Evolutionary conservation across 2,113 vertebrate species (phyloP).

Genomic region (mouse (Mus musculus)): DNA sequence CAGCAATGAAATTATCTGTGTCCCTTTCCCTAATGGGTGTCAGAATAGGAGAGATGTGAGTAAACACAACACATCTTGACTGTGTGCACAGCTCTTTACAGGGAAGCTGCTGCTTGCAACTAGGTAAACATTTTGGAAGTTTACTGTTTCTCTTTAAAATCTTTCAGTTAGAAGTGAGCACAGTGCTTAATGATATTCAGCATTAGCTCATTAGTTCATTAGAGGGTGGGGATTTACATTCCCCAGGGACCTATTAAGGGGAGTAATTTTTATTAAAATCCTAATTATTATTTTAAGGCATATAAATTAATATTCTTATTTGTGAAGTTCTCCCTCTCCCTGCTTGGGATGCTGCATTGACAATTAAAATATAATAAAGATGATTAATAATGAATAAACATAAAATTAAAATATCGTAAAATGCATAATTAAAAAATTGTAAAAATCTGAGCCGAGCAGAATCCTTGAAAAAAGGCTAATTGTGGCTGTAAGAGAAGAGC

Average conservation of each 20-base stretch:
- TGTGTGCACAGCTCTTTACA: neutral
- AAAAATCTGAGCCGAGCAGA: slow-evolving; percentile 77
- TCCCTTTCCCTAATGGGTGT: neutral
- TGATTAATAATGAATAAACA: slow-evolving; percentile 84
- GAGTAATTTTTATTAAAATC: slow-evolving; percentile 80
- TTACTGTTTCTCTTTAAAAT: slow-evolving; percentile 56
- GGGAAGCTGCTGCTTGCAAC: neutral
- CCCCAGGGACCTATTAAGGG: slow-evolving; percentile 66
- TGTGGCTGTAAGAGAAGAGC: slow-evolving; percentile 40
- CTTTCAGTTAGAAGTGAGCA: slow-evolving; percentile 43
- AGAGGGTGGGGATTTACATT: slow-evolving; percentile 55
- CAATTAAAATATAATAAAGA: slow-evolving; percentile 83
- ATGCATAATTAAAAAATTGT: slow-evolving; percentile 80
- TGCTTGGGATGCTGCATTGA: slow-evolving; percentile 61
- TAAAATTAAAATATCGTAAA: slow-evolving; percentile 84
- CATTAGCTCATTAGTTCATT: slow-evolving; percentile 58
- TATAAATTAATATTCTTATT: slow-evolving; percentile 81
- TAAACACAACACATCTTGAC: neutral
- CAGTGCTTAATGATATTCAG: slow-evolving; percentile 63
- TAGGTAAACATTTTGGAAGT: slow-evolving; percentile 65
- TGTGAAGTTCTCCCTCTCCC: slow-evolving; percentile 59
- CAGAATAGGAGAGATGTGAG: neutral
- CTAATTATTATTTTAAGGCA: slow-evolving; percentile 79
- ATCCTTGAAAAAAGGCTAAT: slow-evolving; percentile 77
- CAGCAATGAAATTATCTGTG: neutral